Base-by-base conservation (phyloP, 2,888 invertebrate genomes). In the Eristalinus aeneus region DNA sequence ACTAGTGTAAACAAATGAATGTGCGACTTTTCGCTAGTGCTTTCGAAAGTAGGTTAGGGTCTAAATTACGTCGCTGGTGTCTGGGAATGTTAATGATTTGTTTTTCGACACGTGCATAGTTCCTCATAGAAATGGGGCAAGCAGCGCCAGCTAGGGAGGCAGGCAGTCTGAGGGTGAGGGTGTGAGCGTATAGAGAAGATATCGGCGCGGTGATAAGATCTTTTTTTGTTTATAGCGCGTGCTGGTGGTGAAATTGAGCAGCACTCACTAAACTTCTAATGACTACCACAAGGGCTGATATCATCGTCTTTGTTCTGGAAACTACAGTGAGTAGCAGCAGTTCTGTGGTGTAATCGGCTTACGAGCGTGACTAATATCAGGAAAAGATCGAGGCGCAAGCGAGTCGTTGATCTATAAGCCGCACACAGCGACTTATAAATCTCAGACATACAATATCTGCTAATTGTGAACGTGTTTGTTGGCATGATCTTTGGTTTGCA, bases 51-150 rank as follows among this genome's bases (percentile, higher is more conserved):
- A 78, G 78, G 78, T 78, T 78, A 78, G 69, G 73, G 64, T 74
- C 83, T 60, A 23, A 78, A 78, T 60, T 83, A 68, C 63, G 63
- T 58, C 60, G 82, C 63, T 76, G 27, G 11, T 69, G 83, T 83
- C 83, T 83, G 78, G 69, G 69, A 78, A 74, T 83, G 68, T 77
- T 73, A 69, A 77, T 69, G 61, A 72, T 77, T 77, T 69, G 64
- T 83, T 77, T 73, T 32, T 56, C 27, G 68, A 8, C 73, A 78
- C 78, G 69, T 78, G 76, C 65, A 61, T 65, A 46, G 46, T 46
- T 16, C 46, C 16, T 16, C 8, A n/a, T 46, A 8, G 46, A 16
- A 46, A 46, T 16, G 6, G 12, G 56, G 12, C 56, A 56, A 56
- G 23, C 23, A 23, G 2, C 11, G 56, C 56, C 16, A 46, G n/a